Evolutionary conservation across 2,888 invertebrate genomes (phyloP), one percentile per base, ranked within the genome.

Genomic region (Pollenia amentaria): DNA sequence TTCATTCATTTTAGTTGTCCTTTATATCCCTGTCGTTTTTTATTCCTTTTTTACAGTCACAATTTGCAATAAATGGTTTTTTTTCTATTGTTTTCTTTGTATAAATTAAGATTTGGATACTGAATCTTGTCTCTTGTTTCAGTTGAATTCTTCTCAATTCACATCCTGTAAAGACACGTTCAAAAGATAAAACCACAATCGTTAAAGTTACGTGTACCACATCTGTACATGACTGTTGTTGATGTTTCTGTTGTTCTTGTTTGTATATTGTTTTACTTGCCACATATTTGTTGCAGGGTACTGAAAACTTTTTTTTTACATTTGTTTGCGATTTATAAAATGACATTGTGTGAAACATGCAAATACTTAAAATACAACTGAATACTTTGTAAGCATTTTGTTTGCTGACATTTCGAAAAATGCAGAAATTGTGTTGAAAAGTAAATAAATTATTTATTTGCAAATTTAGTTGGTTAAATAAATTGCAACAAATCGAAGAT

Each of bases 191-290:
- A 72, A 85, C 65, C 81, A 67, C 72, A 81, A 72, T 60, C 60
- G 42, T 84, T 77, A 60, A 38, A 78, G 72, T 70, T 72, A 85
- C 73, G 80, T 80, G 80, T 70, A 70, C 42, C 82, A 82, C 82
- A 82, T 38, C 83, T 83, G 62, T 64, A 64, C 76, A 76, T 77
- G 70, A 70, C 60, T 55, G 69, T 70, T 69, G 38, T 69, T 29
- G 51, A 60, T 69, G 38, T 65, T 70, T 8, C 64, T 42, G 3
- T 10, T 69, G 12, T 3, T 10, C 46, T 12, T 21, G 12, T 42
- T 2, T 14, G 1, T 64, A 6, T 18, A 11, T 12, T 38, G 9
- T 60, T 62, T 62, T 38, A n/a, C 18, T 64, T 10, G 10, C 6
- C 2, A 38, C 8, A 14, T 14, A 29, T 14, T 21, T 29, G 29